phyloP scores from a whole-genome alignment of 2,888 invertebrate species.

The Drosophila recens region DNA sequence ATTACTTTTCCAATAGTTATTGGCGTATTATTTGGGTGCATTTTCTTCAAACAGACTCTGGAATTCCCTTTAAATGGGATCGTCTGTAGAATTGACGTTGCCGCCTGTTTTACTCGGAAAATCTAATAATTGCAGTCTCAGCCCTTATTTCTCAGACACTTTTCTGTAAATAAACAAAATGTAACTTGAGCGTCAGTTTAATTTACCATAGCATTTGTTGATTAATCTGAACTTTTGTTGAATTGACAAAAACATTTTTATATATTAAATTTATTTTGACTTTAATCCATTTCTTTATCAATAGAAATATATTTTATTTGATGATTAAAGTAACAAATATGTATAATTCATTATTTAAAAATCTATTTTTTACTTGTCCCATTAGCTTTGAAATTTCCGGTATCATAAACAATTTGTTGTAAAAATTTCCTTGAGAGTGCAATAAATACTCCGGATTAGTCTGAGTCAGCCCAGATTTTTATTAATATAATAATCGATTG shows the following conservation, averaged over 20 bases:
- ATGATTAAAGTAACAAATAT: neutral
- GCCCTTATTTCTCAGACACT: neutral
- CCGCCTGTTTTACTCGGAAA: conserved; percentile 1
- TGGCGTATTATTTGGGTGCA: neutral
- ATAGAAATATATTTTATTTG: neutral
- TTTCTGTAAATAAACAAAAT: neutral
- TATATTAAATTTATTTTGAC: no score
- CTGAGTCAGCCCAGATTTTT: neutral
- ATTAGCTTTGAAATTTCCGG: conserved; percentile 13
- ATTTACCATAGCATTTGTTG: no score
- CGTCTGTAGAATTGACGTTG: neutral
- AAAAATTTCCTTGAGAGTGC: conserved; percentile 11
- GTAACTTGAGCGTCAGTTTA: neutral
- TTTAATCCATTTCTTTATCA: no score
- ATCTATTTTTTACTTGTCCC: neutral
- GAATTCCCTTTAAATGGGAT: conserved; percentile 1
- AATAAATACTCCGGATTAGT: conserved; percentile 2
- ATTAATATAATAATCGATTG: neutral
- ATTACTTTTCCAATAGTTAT: neutral
- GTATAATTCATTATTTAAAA: neutral
- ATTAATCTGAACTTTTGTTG: no score
- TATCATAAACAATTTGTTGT: conserved; percentile 2
- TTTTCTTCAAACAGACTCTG: neutral
- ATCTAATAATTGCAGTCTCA: neutral
- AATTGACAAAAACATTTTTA: no score